Percentiles rank a stretch among this genome's conserved stretches.
These are phyloP conservation scores for Oophaga pumilio DNA, from an alignment of 2,113 vertebrate species.

Conservation along the genomic window DNA sequence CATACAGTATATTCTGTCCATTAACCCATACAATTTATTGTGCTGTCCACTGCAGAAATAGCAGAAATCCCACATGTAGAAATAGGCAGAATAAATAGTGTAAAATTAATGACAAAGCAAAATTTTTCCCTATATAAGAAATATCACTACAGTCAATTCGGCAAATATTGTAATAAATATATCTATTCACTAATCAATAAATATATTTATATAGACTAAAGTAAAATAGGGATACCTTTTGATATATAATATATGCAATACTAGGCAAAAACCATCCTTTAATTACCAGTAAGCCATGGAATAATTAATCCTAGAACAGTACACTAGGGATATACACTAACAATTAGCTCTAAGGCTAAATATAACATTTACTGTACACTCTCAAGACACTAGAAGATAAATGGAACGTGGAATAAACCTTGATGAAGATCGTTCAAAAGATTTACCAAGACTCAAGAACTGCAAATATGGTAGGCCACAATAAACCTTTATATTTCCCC, in stretches of 20 bases:
- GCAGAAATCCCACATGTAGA: too few species aligned
- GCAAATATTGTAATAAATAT: too few species aligned
- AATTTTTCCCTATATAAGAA: too few species aligned
- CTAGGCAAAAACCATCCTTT: not conserved
- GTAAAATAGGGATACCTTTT: too few species aligned
- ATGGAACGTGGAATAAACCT: not conserved
- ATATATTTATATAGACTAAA: too few species aligned
- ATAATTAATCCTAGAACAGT: slow-evolving; percentile 28
- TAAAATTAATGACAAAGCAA: too few species aligned
- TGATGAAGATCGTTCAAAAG: not conserved
- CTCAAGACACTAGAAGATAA: slow-evolving; percentile 25
- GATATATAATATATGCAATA: not conserved
- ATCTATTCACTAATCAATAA: too few species aligned
- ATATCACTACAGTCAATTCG: too few species aligned
- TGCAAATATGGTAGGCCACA: not conserved
- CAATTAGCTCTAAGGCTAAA: slow-evolving; percentile 40
- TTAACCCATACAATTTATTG: too few species aligned
- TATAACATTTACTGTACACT: slow-evolving; percentile 46
- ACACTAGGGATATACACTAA: slow-evolving; percentile 32
- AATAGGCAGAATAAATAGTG: too few species aligned
- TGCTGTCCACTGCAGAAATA: too few species aligned
- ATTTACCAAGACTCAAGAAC: not conserved
- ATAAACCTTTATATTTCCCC: not conserved
- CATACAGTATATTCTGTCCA: too few species aligned
- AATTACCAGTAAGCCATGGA: slow-evolving; percentile 12